A percentile compares a stretch with the other conserved stretches of the same genome.
phyloP scores from a whole-genome alignment of 2,113 vertebrate genomes.

The Setophaga petechia region DNA sequence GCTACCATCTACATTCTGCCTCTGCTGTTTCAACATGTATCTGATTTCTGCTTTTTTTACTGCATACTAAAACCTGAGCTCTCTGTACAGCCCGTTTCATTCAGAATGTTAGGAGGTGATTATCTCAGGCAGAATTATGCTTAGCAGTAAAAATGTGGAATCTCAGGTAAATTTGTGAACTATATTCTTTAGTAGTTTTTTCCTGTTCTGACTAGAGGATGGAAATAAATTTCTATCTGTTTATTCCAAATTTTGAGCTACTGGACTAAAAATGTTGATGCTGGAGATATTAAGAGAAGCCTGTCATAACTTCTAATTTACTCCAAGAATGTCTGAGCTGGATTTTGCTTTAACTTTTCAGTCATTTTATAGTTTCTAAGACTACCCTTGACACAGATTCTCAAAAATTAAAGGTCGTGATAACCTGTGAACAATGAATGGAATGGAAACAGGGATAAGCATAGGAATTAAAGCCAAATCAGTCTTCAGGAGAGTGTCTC shows the following conservation, averaged over 20 bases:
- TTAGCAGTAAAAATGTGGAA: background rate
- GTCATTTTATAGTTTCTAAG: background rate
- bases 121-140: background rate
- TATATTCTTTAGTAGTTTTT: background rate
- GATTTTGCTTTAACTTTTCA: background rate
- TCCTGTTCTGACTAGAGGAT: background rate
- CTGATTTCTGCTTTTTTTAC: conserved; percentile 5
- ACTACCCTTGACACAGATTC: background rate
- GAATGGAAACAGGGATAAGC: background rate
- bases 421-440: background rate
- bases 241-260: background rate
- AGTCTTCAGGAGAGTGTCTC: background rate
- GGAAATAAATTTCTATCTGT: background rate
- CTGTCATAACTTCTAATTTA: background rate
- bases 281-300: background rate
- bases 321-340: background rate
- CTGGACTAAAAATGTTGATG: background rate
- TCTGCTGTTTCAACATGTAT: background rate
- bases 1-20: background rate
- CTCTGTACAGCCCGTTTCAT: background rate
- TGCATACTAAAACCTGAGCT: background rate
- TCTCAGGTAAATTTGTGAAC: background rate
- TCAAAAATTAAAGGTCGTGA: background rate
- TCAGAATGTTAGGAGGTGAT: background rate
- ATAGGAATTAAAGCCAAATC: background rate